Percentiles rank a stretch among this genome's conserved stretches.
phyloP scores from a whole-genome alignment of 2,113 vertebrate genomes.

The Morone chrysops region DNA sequence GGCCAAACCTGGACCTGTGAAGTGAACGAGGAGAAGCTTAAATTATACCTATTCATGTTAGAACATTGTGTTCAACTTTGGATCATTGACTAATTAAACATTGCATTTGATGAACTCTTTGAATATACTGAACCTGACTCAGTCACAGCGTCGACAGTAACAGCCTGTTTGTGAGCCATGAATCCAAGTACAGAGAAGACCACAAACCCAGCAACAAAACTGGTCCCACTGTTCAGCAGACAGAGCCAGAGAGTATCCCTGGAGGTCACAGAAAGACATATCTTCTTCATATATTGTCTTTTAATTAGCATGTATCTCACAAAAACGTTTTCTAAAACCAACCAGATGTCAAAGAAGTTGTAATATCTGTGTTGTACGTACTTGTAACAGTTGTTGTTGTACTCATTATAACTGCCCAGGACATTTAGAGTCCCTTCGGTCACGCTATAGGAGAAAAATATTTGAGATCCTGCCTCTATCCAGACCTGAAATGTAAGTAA shows the following conservation, averaged over 20 bases:
- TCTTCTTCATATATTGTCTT: too few species aligned
- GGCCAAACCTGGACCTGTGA: conserved; percentile 79
- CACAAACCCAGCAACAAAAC: conserved; percentile 72
- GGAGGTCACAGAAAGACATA: not conserved
- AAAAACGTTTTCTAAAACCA: too few species aligned
- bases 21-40: too few species aligned
- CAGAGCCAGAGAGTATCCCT: conserved; percentile 78
- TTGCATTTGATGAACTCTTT: not conserved
- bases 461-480: conserved; percentile 79
- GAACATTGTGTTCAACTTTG: too few species aligned
- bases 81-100: too few species aligned
- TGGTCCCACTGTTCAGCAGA: conserved; percentile 79
- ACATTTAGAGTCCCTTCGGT: conserved; percentile 56
- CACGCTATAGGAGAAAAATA: conserved; percentile 77
- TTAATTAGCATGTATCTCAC: too few species aligned
- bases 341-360: too few species aligned
- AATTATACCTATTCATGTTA: too few species aligned
- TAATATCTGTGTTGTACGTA: conserved; percentile 13
- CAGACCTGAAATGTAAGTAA: conserved; percentile 70
- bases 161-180: conserved; percentile 78
- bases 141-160: conserved; percentile 65
- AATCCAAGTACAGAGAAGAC: conserved; percentile 77
- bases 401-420: conserved; percentile 73
- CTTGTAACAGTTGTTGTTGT: conserved; percentile 82
- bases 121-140: conserved; percentile 66